These are phyloP conservation scores for Drosophila prolongata DNA, from an alignment of 2,888 invertebrate genomes.

Conservation along the genomic window DNA sequence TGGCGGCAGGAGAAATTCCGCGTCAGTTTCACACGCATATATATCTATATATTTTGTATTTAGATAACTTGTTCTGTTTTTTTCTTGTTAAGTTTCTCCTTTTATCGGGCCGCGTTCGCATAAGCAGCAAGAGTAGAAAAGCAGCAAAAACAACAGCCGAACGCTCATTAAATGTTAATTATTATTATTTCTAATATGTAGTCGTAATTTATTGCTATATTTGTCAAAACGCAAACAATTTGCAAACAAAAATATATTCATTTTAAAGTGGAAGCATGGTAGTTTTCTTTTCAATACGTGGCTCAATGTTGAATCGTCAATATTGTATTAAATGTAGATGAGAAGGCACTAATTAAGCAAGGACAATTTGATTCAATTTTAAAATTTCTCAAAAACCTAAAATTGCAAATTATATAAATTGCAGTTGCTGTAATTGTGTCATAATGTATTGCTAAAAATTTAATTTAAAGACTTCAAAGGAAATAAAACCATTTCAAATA, in stretches of 20 bases:
- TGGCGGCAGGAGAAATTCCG: constrained; percentile 10
- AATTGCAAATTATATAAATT: too few relatives aligned
- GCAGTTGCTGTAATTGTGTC: too few relatives aligned
- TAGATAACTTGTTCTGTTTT: constrained; percentile 51
- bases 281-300: not conserved
- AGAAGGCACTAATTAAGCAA: too few relatives aligned
- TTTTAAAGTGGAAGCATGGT: constrained; percentile 32
- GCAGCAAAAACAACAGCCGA: constrained; percentile 44
- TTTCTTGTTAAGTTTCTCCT: constrained; percentile 52
- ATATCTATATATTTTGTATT: constrained; percentile 32
- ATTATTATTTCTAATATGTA: constrained; percentile 71
- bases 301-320: too few relatives aligned
- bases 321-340: not conserved
- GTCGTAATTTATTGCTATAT: constrained; percentile 71
- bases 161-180: constrained; percentile 73
- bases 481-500: too few relatives aligned
- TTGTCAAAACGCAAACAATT: constrained; percentile 57
- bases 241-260: constrained; percentile 56
- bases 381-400: too few relatives aligned
- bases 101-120: constrained; percentile 59
- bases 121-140: constrained; percentile 33
- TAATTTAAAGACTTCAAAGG: too few relatives aligned
- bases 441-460: too few relatives aligned
- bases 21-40: constrained; percentile 41
- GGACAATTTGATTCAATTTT: too few relatives aligned